These are phyloP conservation scores for Phaenicophaeus curvirostris DNA, from an alignment of 2,797 vertebrate species.

Conservation along the genomic window DNA sequence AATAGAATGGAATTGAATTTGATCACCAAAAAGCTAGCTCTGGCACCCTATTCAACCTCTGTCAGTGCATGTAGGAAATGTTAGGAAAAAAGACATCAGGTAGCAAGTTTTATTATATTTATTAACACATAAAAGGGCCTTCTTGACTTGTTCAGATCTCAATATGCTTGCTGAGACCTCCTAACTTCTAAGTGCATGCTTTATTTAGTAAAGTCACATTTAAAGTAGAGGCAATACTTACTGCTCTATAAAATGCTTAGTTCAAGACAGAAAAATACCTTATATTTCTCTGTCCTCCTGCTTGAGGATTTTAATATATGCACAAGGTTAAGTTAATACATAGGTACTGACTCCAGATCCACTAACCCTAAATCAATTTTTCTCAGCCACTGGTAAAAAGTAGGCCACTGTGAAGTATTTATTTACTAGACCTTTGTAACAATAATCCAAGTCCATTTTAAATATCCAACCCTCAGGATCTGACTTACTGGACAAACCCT, in stretches of 20 bases:
- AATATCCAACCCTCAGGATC: not conserved
- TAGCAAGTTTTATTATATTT: not conserved
- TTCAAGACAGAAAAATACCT: not conserved
- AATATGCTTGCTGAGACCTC: not conserved
- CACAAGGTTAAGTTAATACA: not conserved
- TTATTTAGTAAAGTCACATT: not conserved
- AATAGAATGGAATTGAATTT: not conserved
- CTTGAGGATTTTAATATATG: not conserved
- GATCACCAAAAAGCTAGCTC: not conserved
- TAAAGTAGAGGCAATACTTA: not conserved
- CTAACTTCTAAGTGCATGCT: not conserved
- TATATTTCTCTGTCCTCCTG: no score
- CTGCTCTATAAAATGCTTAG: not conserved
- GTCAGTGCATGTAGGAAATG: not conserved
- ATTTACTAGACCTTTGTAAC: not conserved
- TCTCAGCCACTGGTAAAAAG: not conserved
- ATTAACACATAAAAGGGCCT: not conserved
- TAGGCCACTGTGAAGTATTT: not conserved
- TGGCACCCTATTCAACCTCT: not conserved
- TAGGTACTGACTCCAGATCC: not conserved
- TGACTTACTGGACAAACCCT: not conserved
- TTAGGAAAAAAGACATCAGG: not conserved
- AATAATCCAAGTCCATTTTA: not conserved
- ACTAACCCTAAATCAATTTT: not conserved
- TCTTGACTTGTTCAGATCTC: not conserved